phyloP scores from a whole-genome alignment of 2,113 vertebrate species.

The Amblyopsis rosae region DNA sequence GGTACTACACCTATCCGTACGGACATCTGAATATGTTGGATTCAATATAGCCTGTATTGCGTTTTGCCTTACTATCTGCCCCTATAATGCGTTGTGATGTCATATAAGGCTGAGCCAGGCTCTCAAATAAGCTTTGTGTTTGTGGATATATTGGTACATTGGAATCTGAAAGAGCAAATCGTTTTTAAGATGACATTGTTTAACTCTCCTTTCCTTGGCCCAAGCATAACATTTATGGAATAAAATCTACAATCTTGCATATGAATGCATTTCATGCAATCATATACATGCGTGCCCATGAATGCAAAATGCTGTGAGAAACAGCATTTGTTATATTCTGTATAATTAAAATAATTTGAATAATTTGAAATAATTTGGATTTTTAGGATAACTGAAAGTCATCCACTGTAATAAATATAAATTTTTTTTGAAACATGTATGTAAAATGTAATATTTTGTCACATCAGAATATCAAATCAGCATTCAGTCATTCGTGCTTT shows the following conservation, averaged over 20 bases:
- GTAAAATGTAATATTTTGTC: conserved; percentile 19
- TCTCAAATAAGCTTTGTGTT: too few species aligned
- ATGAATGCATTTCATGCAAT: background rate
- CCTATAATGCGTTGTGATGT: too few species aligned
- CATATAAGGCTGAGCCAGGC: too few species aligned
- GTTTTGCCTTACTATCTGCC: too few species aligned
- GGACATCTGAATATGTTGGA: background rate
- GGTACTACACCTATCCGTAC: conserved; percentile 3
- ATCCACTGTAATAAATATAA: too few species aligned
- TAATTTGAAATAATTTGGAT: too few species aligned
- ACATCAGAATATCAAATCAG: conserved; percentile 39
- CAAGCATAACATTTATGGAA: conserved; percentile 48
- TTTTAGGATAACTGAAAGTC: background rate
- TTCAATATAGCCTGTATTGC: conserved; percentile 5
- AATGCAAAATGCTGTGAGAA: too few species aligned
- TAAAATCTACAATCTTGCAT: conserved; percentile 34
- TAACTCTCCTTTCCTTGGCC: conserved; percentile 23
- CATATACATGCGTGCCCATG: too few species aligned
- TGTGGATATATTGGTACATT: too few species aligned
- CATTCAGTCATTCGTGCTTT: conserved; percentile 41
- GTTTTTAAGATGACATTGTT: conserved; percentile 36
- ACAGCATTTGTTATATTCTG: too few species aligned
- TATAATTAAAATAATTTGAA: too few species aligned
- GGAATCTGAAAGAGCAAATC: background rate
- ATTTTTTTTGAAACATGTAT: background rate